phyloP scores from a whole-genome alignment of 1,140 invertebrate genomes.

The Phymorhynchus buccinoides region DNA sequence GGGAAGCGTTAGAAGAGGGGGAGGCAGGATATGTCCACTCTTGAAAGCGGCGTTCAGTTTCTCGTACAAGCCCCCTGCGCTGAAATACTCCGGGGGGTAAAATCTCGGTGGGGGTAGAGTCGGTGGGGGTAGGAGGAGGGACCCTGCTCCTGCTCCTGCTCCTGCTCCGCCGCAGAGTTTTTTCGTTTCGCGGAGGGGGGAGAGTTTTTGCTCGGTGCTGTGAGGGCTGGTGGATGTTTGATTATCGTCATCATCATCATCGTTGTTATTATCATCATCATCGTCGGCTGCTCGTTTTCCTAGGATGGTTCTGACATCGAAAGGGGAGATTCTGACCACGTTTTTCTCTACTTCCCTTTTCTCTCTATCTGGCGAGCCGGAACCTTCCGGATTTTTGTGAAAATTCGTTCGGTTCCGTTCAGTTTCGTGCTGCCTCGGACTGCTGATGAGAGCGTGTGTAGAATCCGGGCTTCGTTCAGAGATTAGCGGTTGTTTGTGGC shows the following conservation, averaged over 20 bases:
- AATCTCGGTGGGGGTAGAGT: neutral
- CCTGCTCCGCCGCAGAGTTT: neutral
- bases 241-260: too few relatives aligned
- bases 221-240: neutral
- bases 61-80: neutral
- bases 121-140: neutral
- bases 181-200: neutral
- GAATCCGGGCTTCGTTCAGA: neutral
- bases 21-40: neutral
- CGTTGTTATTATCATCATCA: too few relatives aligned
- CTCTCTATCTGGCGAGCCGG: too few relatives aligned
- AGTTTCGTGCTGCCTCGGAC: neutral
- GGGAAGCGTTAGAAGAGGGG: neutral
- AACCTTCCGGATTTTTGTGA: too few relatives aligned
- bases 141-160: too few relatives aligned
- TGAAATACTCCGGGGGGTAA: neutral
- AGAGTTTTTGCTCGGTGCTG: neutral
- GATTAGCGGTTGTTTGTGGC: neutral
- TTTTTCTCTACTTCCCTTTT: neutral
- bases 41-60: neutral
- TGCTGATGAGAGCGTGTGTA: neutral
- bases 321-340: neutral
- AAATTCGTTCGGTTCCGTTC: neutral
- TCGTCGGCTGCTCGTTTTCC: neutral
- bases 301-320: constrained; percentile 1